Evolutionary conservation across 1,140 invertebrate species (phyloP).

Genomic region (Zaprionus africanus): DNA sequence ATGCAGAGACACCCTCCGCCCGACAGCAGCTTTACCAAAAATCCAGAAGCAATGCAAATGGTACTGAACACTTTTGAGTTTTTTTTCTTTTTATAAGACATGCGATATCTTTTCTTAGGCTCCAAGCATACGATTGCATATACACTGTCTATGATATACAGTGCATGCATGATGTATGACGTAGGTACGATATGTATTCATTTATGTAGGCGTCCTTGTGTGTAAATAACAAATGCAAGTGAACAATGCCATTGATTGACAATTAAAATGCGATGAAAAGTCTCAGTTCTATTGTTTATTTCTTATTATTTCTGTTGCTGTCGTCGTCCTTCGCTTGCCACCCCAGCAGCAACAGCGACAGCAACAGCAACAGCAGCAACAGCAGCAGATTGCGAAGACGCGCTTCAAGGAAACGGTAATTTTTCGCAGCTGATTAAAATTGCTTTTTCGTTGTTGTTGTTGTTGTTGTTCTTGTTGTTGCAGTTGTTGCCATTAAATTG

Average conservation of each 20-base stretch:
- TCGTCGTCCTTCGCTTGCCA: slow-evolving; percentile 1
- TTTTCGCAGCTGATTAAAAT: slow-evolving; percentile 41
- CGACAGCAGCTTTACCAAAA: no score
- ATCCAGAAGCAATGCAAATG: no score
- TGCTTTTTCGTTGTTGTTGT: slow-evolving; percentile 3
- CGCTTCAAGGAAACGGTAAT: slow-evolving; percentile 17
- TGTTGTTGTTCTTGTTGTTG: slow-evolving; percentile 18
- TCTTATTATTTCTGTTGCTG: slow-evolving; percentile 7
- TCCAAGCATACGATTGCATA: no score
- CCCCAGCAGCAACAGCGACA: neutral
- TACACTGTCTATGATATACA: no score
- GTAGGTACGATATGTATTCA: neutral
- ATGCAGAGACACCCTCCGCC: no score
- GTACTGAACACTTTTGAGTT: no score
- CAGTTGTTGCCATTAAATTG: slow-evolving; percentile 35
- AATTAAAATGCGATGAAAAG: slow-evolving; percentile 31
- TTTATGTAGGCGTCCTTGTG: neutral
- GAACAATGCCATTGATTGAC: slow-evolving; percentile 36
- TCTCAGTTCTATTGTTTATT: slow-evolving; percentile 11
- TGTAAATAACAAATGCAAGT: slow-evolving; percentile 1
- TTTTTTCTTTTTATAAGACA: no score
- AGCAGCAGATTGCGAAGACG: slow-evolving; percentile 20
- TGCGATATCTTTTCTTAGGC: neutral
- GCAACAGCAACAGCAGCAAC: neutral
- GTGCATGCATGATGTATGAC: neutral